Base-by-base conservation (phyloP, 2,113 vertebrate species). In the Antennarius striatus region DNA sequence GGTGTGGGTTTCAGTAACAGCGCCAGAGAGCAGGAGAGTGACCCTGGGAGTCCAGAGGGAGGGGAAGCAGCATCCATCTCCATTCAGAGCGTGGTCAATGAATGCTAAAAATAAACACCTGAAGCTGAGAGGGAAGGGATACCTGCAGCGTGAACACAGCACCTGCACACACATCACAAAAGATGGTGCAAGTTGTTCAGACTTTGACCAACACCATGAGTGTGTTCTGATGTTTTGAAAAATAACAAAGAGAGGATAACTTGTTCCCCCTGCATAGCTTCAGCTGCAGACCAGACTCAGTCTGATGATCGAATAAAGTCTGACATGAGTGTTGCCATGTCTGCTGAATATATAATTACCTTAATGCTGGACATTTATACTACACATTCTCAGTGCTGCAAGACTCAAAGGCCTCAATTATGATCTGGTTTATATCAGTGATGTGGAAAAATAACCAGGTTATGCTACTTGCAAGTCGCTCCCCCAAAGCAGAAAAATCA, bases 321-420 rank as follows among this genome's bases (percentile, higher is more conserved):
- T 55, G 67, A 66, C 49, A 67, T 74, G 56, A 8, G 0, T 22
- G 58, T 64, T 66, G 32, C 52, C n/a, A 66, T 62, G 58, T 72
- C 51, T 40, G 40, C 22, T 88, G 42, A 81, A 86, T 86, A 79
- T 72, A 86, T 82, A 51, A 81, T 82, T 30, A 78, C 42, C 45
- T 53, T 4, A 63, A 72, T 61, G 57, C 72, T 52, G 68, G 73
- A 61, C 48, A 68, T 79, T 71, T 70, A 63, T 66, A 22, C 14
- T 46, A 51, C 62, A 46, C 13, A 48, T 56, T 45, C 43, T 51
- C 55, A 1, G 30, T 0, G 7, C 40, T 74, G 45, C 32, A 51
- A 43, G 55, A 68, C 58, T 73, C 63, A 63, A 12, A 56, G 12
- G 49, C 11, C 39, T 28, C 49, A 30, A 8, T 59, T 56, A 2